Conservation (phyloP, 2,113 vertebrate genomes). For the Motacilla alba region DNA sequence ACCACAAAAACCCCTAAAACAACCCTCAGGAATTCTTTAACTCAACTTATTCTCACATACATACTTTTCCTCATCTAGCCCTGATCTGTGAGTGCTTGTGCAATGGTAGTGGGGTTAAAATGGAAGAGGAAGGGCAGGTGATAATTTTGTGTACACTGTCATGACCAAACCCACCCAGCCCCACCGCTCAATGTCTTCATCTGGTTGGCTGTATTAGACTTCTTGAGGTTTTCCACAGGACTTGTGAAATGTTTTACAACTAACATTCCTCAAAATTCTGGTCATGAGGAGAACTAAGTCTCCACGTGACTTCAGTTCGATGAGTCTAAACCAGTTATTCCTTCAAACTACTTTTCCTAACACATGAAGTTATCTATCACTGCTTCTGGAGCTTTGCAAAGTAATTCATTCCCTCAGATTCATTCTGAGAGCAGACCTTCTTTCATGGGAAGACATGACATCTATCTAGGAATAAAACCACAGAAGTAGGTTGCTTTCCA, state of each 20-base stretch:
- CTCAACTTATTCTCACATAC: neutral
- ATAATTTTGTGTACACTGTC: neutral
- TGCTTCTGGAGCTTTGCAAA: neutral
- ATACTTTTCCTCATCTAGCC: neutral
- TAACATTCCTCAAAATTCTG: neutral
- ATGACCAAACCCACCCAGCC: neutral
- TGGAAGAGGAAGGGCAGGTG: neutral
- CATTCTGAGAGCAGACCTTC: neutral
- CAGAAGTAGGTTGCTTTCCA: neutral
- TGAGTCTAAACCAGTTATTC: neutral
- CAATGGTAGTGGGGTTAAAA: neutral
- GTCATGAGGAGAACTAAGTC: neutral
- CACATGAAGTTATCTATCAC: neutral
- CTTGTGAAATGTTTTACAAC: neutral
- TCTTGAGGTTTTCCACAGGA: neutral
- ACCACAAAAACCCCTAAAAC: neutral
- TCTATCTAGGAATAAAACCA: constrained; percentile 51
- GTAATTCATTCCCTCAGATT: neutral
- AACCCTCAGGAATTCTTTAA: neutral
- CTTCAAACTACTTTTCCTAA: neutral
- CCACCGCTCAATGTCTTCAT: neutral
- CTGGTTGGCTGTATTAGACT: neutral
- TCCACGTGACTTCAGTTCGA: neutral
- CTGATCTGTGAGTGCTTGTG: neutral
- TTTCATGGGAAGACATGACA: neutral